Evolutionary conservation across 1,140 invertebrate species (phyloP).

Genomic region (Drosophila sproati): DNA sequence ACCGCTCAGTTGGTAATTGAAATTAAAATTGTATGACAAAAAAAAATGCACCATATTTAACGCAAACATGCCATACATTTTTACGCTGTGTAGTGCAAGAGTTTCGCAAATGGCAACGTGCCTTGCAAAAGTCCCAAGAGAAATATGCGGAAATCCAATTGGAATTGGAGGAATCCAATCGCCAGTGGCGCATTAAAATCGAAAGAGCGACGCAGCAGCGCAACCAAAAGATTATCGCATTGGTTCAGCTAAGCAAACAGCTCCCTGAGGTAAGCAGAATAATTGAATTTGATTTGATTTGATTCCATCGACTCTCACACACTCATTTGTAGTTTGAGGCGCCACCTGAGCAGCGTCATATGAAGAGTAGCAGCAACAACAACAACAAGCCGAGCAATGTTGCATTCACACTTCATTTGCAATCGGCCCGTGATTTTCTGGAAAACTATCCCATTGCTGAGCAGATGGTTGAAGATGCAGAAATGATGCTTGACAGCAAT

Average conservation of each 20-base stretch:
- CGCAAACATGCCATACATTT: no score
- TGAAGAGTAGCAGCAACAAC: neutral
- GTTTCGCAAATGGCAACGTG: constrained; percentile 16
- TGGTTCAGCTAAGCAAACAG: constrained; percentile 13
- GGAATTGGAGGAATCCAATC: neutral
- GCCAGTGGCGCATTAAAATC: no score
- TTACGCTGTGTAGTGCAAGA: constrained; percentile 5
- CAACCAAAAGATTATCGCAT: neutral
- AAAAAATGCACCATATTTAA: no score
- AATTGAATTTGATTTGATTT: no score
- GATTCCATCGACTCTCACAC: no score
- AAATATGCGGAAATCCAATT: neutral
- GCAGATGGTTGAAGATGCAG: no score
- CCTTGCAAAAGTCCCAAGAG: neutral
- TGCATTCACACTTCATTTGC: neutral
- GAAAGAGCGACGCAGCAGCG: no score
- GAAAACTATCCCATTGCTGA: neutral
- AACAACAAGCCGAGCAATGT: neutral
- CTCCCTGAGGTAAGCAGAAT: constrained; percentile 13
- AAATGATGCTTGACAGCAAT: no score
- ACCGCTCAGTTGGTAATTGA: no score
- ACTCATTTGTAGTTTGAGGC: neutral
- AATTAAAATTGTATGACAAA: no score
- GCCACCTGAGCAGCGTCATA: neutral
- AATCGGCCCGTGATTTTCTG: constrained; percentile 20